Conservation (phyloP, 2,797 vertebrate species). For the Peromyscus eremicus region DNA sequence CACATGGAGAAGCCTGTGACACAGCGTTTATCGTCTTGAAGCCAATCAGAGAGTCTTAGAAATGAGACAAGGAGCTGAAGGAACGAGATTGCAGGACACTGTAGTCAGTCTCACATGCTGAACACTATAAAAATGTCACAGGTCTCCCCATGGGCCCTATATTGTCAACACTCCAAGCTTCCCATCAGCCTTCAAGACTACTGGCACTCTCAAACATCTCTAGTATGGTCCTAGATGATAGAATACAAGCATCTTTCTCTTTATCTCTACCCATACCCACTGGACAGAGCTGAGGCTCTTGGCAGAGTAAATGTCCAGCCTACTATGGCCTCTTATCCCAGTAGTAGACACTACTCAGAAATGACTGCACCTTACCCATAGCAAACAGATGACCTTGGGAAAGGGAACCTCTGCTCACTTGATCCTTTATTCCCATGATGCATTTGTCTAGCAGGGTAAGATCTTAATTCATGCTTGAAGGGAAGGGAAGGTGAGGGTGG, state of each 20-base stretch:
- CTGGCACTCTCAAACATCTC: rapidly evolving
- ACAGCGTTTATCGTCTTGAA: background rate
- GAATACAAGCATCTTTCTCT: background rate
- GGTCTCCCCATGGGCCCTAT: rapidly evolving
- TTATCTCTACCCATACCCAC: too few species aligned
- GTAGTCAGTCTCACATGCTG: background rate
- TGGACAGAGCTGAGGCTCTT: rapidly evolving
- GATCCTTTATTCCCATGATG: rapidly evolving
- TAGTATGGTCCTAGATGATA: background rate
- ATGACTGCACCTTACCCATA: background rate
- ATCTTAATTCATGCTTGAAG: too few species aligned
- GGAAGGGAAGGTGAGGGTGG: background rate
- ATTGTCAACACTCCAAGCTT: rapidly evolving
- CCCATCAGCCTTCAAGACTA: rapidly evolving
- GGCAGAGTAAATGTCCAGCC: background rate
- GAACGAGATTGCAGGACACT: too few species aligned
- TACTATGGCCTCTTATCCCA: background rate
- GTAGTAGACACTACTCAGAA: background rate
- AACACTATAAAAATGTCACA: too few species aligned
- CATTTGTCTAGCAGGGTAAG: background rate
- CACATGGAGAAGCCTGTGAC: background rate
- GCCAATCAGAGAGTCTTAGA: background rate
- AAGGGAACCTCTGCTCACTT: background rate
- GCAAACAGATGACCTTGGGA: rapidly evolving
- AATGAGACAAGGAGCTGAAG: background rate